A percentile compares a stretch with the other conserved stretches of the same genome.
Evolutionary conservation across 2,797 vertebrate species (phyloP).

Genomic region (Chanos chanos): DNA sequence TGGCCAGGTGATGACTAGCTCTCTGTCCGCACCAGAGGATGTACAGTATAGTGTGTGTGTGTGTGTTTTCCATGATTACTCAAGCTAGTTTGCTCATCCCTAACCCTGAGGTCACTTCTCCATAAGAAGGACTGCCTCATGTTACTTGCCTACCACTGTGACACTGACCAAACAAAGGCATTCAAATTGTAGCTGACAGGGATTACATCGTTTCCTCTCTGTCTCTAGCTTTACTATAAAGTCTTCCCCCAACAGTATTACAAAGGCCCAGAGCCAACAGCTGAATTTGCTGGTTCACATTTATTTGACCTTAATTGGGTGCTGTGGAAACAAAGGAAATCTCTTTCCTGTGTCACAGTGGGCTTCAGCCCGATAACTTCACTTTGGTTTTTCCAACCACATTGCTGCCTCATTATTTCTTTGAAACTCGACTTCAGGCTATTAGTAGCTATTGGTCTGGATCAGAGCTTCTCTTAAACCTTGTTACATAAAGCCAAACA

Average conservation of each 20-base stretch:
- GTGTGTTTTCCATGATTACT: not conserved
- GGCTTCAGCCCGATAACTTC: not conserved
- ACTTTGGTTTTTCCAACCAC: not conserved
- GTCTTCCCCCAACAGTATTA: slow-evolving; percentile 12
- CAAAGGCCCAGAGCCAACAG: slow-evolving; percentile 12
- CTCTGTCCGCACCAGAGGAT: not conserved
- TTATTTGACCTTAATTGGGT: not conserved
- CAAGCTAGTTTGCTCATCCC: not conserved
- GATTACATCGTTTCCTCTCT: not conserved
- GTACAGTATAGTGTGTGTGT: not conserved
- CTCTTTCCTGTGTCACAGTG: not conserved
- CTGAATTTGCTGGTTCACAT: not conserved
- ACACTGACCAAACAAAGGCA: slow-evolving; percentile 1
- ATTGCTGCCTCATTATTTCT: not conserved
- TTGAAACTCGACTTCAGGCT: slow-evolving; percentile 24
- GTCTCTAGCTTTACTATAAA: not conserved
- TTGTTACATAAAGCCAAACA: slow-evolving; percentile 6
- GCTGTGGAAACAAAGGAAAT: not conserved
- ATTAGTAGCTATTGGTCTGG: slow-evolving; percentile 23
- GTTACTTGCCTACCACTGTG: not conserved
- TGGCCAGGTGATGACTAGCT: slow-evolving; percentile 11
- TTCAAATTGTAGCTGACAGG: not conserved
- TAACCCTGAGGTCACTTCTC: slow-evolving; percentile 3
- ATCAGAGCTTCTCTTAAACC: slow-evolving; percentile 14
- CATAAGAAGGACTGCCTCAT: not conserved